Evolutionary conservation across 2,797 vertebrate species (phyloP).

Genomic region (Tangara arthus): DNA sequence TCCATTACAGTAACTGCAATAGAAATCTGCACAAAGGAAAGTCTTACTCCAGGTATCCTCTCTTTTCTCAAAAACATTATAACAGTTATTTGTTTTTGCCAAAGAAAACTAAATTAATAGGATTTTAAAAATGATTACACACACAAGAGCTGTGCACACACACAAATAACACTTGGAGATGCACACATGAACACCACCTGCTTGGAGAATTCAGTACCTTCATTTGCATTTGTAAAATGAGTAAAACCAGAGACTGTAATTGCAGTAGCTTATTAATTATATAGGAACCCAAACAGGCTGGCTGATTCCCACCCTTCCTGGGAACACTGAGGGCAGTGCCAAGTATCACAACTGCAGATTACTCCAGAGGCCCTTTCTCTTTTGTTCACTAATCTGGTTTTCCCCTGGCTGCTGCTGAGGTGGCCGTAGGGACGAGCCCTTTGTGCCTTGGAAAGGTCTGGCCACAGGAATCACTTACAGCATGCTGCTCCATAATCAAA

Average conservation of each 20-base stretch:
- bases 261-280: constrained; percentile 66
- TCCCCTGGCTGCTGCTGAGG: background rate
- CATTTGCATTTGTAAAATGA: constrained; percentile 44
- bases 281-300: constrained; percentile 66
- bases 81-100: background rate
- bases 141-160: background rate
- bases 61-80: background rate
- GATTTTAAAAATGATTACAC: background rate
- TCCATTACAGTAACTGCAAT: background rate
- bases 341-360: constrained; percentile 4
- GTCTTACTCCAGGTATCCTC: background rate
- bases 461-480: background rate
- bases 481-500: background rate
- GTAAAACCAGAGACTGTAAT: constrained; percentile 38
- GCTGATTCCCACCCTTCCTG: constrained; percentile 49
- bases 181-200: background rate
- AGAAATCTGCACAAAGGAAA: background rate
- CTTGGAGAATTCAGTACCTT: constrained; percentile 17
- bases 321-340: constrained; percentile 18
- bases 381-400: constrained; percentile 33
- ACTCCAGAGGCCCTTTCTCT: constrained; percentile 11
- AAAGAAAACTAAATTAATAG: background rate
- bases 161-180: background rate
- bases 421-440: background rate
- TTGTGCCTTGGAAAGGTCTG: background rate